Conservation (phyloP, 2,888 invertebrate species). For the Cryptophagus acutangulus region DNA sequence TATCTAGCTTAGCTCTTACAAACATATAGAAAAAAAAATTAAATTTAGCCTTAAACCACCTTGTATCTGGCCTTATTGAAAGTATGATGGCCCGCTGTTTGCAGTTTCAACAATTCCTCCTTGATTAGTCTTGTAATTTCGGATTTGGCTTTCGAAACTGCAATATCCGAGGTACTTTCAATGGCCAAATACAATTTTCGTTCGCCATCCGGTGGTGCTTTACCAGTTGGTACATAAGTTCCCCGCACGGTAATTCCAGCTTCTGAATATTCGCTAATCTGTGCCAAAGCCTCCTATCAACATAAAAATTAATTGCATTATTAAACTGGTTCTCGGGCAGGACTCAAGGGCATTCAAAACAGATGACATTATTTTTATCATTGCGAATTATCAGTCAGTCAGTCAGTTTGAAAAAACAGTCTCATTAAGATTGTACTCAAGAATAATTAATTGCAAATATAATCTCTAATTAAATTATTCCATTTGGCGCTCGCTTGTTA, state of each 20-base stretch:
- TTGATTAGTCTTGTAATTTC: slow-evolving; percentile 97
- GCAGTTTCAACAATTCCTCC: slow-evolving; percentile 91
- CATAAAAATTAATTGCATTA: slow-evolving; percentile 23
- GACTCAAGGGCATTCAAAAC: too few relatives aligned
- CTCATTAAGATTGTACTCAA: too few relatives aligned
- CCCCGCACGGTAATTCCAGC: slow-evolving; percentile 98
- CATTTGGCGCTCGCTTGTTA: too few relatives aligned
- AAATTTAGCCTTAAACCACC: slow-evolving; percentile 60
- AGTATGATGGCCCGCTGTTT: slow-evolving; percentile 79
- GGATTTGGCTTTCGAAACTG: slow-evolving; percentile 92
- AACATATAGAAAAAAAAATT: not conserved
- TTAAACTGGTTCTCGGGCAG: too few relatives aligned
- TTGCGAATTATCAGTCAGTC: too few relatives aligned
- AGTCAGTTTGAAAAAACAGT: too few relatives aligned
- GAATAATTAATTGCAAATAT: too few relatives aligned
- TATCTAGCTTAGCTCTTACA: too few relatives aligned
- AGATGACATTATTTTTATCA: too few relatives aligned
- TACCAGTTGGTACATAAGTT: slow-evolving; percentile 89
- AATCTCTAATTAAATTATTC: too few relatives aligned
- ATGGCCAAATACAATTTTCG: slow-evolving; percentile 96
- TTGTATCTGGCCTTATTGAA: slow-evolving; percentile 92
- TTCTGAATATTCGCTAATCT: slow-evolving; percentile 98
- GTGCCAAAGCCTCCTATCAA: slow-evolving; percentile 85
- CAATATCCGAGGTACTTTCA: slow-evolving; percentile 94
- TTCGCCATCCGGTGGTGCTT: slow-evolving; percentile 86